A percentile compares a stretch with the other conserved stretches of the same genome.
These are phyloP conservation scores for Aspidiotus destructor DNA, from an alignment of 2,888 invertebrate species.

Conservation along the genomic window DNA sequence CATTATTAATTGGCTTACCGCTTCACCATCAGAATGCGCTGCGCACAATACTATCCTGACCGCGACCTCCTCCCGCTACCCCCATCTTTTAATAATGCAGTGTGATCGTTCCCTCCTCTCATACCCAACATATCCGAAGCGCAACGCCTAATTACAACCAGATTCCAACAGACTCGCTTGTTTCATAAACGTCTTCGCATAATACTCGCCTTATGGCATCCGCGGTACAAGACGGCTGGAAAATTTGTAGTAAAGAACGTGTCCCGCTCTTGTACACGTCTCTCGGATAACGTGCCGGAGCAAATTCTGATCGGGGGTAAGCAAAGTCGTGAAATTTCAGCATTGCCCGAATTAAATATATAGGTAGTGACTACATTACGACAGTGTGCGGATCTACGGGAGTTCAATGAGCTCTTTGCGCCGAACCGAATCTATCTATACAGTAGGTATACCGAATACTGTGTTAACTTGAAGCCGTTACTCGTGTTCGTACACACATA, in stretches of 20 bases:
- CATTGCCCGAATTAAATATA: too few relatives aligned
- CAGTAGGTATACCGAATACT: too few relatives aligned
- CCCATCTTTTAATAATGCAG: slow-evolving; percentile 19
- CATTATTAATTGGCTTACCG: slow-evolving; percentile 32
- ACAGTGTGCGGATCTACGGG: too few relatives aligned
- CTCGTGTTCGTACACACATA: slow-evolving; percentile 2
- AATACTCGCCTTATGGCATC: background rate
- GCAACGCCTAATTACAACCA: slow-evolving; percentile 32
- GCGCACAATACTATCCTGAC: slow-evolving; percentile 18
- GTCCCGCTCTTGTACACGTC: too few relatives aligned
- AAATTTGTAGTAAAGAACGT: too few relatives aligned
- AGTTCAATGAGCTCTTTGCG: too few relatives aligned
- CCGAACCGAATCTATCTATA: too few relatives aligned
- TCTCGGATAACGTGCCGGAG: too few relatives aligned
- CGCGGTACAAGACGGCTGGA: background rate
- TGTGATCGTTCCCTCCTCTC: slow-evolving; percentile 24
- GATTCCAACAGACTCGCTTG: slow-evolving; percentile 27
- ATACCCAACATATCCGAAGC: slow-evolving; percentile 10
- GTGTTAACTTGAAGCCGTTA: background rate
- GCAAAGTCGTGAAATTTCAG: too few relatives aligned
- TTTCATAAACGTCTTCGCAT: slow-evolving; percentile 1
- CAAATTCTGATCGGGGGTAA: too few relatives aligned
- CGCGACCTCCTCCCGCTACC: background rate
- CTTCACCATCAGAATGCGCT: slow-evolving; percentile 29
- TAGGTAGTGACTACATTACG: too few relatives aligned